Evolutionary conservation across 1,140 invertebrate species (phyloP), one percentile per base, ranked within the genome.

Genomic region (Tetraneura akinire): DNA sequence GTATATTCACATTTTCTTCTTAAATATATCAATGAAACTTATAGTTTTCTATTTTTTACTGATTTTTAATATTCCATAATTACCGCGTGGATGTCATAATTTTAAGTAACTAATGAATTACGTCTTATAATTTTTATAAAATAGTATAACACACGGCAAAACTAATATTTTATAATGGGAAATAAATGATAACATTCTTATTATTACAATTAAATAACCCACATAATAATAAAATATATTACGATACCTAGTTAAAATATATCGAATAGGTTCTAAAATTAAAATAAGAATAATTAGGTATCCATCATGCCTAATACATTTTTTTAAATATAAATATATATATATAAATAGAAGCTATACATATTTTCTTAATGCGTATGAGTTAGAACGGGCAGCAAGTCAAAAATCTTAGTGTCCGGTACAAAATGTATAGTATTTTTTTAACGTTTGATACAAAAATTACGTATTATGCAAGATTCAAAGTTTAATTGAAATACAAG

Each of bases 361-460:
- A 71, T 71, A 71, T 71, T 71, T 49, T 49, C 16, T 71, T 71
- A 18, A 1, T 51, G 68, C 68, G 47, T 71, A n/a, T 18, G 16
- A 49, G 21, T 71, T 51, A 71, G 51, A 71, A 49, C 47, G 68
- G 68, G 68, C 68, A 71, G 16, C 68, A 71, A 47, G 45, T 71
- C 68, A 71, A 71, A 71, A 71, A 49, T 51, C 21, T 11, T 29
- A 71, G 16, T 71, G 42, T 47, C 14, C 2, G 8, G 1, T 8
- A 8, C n/a, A 51, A 49, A 23, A 51, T 51, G 47, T 71, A 51
- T 23, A 29, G 47, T 71, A 29, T 23, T 68, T 49, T 57, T 57
- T 57, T 57, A 68, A 26, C 37, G 18, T 71, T 71, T 71, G 45
- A 9, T 18, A 71, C 16, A 11, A 68, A 29, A 29, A n/a, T 71